phyloP scores from a whole-genome alignment of 2,888 invertebrate species.

The Netelia inedita region DNA sequence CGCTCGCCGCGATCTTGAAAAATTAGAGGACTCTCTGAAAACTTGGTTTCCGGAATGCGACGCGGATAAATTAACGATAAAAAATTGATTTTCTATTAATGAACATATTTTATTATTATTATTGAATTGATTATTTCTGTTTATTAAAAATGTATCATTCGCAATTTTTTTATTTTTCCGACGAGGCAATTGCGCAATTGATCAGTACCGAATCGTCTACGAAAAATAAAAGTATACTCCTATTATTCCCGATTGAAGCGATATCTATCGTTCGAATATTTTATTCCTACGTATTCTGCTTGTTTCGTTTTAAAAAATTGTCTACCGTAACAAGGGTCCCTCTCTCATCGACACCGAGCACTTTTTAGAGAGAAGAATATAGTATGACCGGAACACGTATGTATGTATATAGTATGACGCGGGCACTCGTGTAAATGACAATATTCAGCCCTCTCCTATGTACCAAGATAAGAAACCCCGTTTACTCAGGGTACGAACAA shows the following conservation, averaged over 20 bases:
- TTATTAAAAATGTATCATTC: too few relatives aligned
- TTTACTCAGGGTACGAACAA: conserved; percentile 72
- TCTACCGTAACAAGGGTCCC: conserved; percentile 32
- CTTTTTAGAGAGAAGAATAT: conserved; percentile 30
- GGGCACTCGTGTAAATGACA: conserved; percentile 44
- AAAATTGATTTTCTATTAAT: background rate
- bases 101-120: background rate
- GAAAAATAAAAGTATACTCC: too few relatives aligned
- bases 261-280: background rate
- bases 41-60: conserved; percentile 69
- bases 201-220: too few relatives aligned
- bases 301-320: conserved; percentile 5
- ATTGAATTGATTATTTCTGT: too few relatives aligned
- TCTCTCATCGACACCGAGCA: conserved; percentile 23
- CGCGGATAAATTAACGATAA: background rate
- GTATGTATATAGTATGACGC: conserved; percentile 10
- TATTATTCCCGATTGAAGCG: too few relatives aligned
- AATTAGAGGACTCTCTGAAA: conserved; percentile 61
- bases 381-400: background rate
- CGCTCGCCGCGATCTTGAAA: conserved; percentile 72
- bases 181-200: too few relatives aligned
- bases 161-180: too few relatives aligned
- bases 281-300: background rate
- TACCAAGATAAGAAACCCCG: conserved; percentile 52
- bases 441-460: conserved; percentile 30